Evolutionary conservation across 2,113 vertebrate genomes (phyloP), one percentile per base, ranked within the genome.

Genomic region (Hassar affinis): DNA sequence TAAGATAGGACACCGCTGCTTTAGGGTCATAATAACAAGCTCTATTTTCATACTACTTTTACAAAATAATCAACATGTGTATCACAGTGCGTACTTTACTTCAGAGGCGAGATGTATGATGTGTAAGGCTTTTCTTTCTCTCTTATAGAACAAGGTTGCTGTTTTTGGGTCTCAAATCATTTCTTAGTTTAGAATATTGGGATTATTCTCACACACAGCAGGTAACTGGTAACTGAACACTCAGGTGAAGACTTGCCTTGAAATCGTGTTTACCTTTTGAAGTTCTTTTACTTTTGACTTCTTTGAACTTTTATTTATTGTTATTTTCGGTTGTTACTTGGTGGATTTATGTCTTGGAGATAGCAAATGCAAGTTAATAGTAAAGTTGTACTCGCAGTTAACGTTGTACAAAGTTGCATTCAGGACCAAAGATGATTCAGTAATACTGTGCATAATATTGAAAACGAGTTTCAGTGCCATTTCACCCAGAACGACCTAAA

Each of bases 291-390:
- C 8, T 15, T 72, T 72, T 27, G 38, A 22, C 4, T 11, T 76
- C 35, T 54, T 33, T 52, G 30, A 2, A 49, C 5, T 47, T 61
- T 33, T 82, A 74, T 61, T 82, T 76, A 82, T 82, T 82, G 4
- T 11, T 11, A 25, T 47, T 56, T n/a, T 75, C 5, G 27, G 18
- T 11, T 2, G 47, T 52, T 52, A 71, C 20, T 38, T 12, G 8
- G 1, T 38, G 49, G 15, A 72, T 76, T 54, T 76, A 33, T 76
- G 54, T 76, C 1, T 52, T 57, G 5, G 25, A 52, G 18, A 22
- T 22, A 11, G 2, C 8, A 22, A 42, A 11, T 68, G 7, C 22
- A 17, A 15, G 25, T 72, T 72, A 2, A n/a, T 72, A 3, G 7
- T 52, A 68, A 52, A 25, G 22, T 9, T 4, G 38, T 66, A 25